phyloP scores from a whole-genome alignment of 2,113 vertebrate genomes.

The Cacatua alba region DNA sequence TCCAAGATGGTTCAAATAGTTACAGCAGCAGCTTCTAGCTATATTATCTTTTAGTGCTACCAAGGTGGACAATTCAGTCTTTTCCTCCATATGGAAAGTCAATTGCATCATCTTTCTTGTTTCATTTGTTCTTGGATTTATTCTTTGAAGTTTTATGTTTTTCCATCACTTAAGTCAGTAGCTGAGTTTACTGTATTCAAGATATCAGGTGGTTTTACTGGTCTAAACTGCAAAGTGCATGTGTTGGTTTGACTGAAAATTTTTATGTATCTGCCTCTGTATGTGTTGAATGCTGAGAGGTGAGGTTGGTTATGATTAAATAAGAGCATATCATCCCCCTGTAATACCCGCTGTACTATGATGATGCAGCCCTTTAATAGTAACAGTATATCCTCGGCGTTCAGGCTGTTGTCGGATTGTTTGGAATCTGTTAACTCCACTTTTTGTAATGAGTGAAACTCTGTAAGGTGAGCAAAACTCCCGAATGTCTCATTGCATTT shows the following conservation, averaged over 20 bases:
- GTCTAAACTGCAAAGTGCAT: neutral
- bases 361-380: neutral
- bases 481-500: neutral
- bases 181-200: neutral
- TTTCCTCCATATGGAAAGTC: neutral
- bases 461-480: neutral
- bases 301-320: neutral
- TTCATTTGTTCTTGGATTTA: neutral
- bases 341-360: neutral
- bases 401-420: neutral
- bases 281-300: neutral
- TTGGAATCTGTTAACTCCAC: neutral
- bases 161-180: neutral
- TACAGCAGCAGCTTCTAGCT: neutral
- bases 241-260: neutral
- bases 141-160: neutral
- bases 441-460: neutral
- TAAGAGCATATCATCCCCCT: fast-evolving
- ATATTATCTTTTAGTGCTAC: neutral
- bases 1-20: neutral
- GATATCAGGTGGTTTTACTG: neutral
- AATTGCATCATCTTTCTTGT: neutral
- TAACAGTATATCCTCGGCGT: neutral
- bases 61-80: neutral
- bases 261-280: neutral